Conservation (phyloP, 2,797 vertebrate species). For the Hyperoplus lanceolatus region DNA sequence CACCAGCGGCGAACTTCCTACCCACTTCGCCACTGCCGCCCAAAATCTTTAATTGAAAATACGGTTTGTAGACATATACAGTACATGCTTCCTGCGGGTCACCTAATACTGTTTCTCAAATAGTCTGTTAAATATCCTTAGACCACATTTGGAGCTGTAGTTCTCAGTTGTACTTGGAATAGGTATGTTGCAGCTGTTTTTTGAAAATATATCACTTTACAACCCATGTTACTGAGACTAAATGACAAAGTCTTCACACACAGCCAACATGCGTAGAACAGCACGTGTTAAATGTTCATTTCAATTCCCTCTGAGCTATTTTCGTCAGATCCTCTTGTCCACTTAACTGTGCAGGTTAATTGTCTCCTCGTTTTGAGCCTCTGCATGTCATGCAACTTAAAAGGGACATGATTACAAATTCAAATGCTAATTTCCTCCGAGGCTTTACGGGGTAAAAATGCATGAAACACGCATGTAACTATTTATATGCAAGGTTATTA, state of each 20-base stretch:
- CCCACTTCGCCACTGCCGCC: too few relatives aligned
- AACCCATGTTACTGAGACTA: conserved; percentile 25
- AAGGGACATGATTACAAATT: conserved; percentile 83
- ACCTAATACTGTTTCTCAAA: neutral
- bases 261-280: conserved; percentile 62
- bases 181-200: conserved; percentile 17
- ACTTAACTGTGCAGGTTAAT: conserved; percentile 83
- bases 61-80: neutral
- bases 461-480: conserved; percentile 74
- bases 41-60: neutral
- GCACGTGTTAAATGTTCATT: conserved; percentile 76
- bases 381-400: conserved; percentile 79
- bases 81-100: neutral
- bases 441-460: conserved; percentile 73
- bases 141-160: neutral
- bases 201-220: conserved; percentile 46
- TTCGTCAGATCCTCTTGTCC: conserved; percentile 76
- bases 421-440: conserved; percentile 84
- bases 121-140: too few relatives aligned
- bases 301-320: conserved; percentile 76
- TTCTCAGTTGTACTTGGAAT: conserved; percentile 25
- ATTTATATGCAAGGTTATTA: conserved; percentile 82
- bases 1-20: too few relatives aligned
- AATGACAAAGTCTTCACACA: conserved; percentile 58
- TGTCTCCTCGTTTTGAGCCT: conserved; percentile 75